Percentiles rank a stretch among this genome's conserved stretches.
These are phyloP conservation scores for Upupa epops DNA, from an alignment of 2,113 vertebrate species.

Conservation along the genomic window DNA sequence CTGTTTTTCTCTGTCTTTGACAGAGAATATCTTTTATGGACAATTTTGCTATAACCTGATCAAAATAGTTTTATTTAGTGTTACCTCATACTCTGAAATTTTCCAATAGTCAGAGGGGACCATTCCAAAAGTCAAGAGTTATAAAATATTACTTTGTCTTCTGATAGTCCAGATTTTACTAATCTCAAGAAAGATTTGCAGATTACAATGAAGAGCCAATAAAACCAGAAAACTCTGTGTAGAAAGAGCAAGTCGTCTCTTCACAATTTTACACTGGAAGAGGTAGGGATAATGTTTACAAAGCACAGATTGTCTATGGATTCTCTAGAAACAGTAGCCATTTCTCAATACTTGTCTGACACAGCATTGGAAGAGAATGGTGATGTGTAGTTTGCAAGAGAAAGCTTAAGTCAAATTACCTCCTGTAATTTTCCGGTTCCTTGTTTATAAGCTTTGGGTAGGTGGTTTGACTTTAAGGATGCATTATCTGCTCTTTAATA, in stretches of 20 bases:
- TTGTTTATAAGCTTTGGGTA: neutral
- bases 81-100: neutral
- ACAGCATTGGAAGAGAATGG: neutral
- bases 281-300: fast-evolving
- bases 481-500: neutral
- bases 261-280: neutral
- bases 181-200: neutral
- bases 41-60: neutral
- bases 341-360: neutral
- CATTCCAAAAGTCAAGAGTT: neutral
- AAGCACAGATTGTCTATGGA: neutral
- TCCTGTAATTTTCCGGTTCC: neutral
- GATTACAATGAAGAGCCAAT: neutral
- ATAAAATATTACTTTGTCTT: neutral
- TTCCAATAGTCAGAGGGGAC: neutral
- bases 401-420: neutral
- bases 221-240: neutral
- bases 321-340: neutral
- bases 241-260: neutral
- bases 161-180: neutral
- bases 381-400: neutral
- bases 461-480: neutral
- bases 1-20: neutral
- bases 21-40: neutral
- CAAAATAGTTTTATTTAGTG: neutral